These are phyloP conservation scores for Platorchestia sp. DNA, from an alignment of 1,140 invertebrate species.

Conservation along the genomic window DNA sequence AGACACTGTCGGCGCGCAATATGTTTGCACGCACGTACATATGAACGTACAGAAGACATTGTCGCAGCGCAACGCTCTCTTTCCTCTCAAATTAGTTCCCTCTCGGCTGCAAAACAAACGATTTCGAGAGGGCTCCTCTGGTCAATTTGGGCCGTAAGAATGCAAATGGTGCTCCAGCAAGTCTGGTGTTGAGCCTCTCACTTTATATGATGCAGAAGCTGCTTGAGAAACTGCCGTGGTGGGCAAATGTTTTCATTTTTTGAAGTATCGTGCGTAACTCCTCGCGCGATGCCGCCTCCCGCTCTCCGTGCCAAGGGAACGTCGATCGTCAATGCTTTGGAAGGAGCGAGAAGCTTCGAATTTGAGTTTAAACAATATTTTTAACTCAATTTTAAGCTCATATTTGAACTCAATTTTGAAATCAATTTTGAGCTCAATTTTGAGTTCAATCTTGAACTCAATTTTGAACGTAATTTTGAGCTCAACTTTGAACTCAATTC, in stretches of 20 bases:
- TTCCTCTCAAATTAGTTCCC: not conserved
- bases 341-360: not conserved
- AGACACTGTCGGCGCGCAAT: too few relatives aligned
- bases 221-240: not conserved
- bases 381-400: too few relatives aligned
- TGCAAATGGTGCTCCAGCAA: not conserved
- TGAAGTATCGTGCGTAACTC: constrained; percentile 8
- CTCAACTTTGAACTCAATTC: too few relatives aligned
- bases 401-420: too few relatives aligned
- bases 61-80: not conserved
- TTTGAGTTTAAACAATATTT: too few relatives aligned
- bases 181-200: not conserved
- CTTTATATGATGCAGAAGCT: not conserved
- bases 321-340: not conserved
- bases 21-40: too few relatives aligned
- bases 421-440: too few relatives aligned
- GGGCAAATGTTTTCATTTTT: not conserved
- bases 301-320: not conserved
- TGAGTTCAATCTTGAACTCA: too few relatives aligned
- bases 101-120: not conserved
- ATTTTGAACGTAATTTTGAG: too few relatives aligned
- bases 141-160: not conserved
- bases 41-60: too few relatives aligned
- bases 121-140: not conserved
- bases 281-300: too few relatives aligned